phyloP scores from a whole-genome alignment of 1,140 invertebrate genomes.

The Leptinotarsa texana region DNA sequence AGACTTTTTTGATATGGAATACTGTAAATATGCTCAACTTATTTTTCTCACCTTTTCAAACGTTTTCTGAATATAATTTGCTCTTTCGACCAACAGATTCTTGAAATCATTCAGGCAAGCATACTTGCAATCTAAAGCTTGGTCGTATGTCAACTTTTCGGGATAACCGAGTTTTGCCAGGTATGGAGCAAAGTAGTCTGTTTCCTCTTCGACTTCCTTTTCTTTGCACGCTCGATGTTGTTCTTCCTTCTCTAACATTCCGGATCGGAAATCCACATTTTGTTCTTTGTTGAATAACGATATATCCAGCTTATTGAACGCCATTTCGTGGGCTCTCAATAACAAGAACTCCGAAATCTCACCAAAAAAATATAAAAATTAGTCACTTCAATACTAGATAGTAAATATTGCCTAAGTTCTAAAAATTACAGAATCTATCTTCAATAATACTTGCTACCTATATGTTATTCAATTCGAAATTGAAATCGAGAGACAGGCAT shows the following conservation, averaged over 20 bases:
- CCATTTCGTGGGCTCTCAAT: slow-evolving; percentile 55
- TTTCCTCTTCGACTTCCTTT: slow-evolving; percentile 50
- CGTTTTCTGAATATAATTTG: slow-evolving; percentile 60
- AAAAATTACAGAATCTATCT: too few relatives aligned
- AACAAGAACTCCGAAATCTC: slow-evolving; percentile 54
- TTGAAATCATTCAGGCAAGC: slow-evolving; percentile 64
- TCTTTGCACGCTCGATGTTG: slow-evolving; percentile 41
- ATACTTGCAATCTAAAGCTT: slow-evolving; percentile 56
- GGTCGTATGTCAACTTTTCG: slow-evolving; percentile 45
- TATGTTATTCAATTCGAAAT: too few relatives aligned
- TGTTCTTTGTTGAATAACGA: slow-evolving; percentile 62
- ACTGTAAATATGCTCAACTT: not conserved
- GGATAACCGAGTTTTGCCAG: slow-evolving; percentile 59
- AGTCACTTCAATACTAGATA: too few relatives aligned
- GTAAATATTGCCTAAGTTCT: too few relatives aligned
- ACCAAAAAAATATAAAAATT: not conserved
- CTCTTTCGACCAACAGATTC: slow-evolving; percentile 56
- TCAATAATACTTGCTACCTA: too few relatives aligned
- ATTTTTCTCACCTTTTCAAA: slow-evolving; percentile 57
- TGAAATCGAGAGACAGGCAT: too few relatives aligned
- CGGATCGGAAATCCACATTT: slow-evolving; percentile 58
- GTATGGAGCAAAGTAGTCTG: slow-evolving; percentile 63
- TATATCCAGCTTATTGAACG: slow-evolving; percentile 56
- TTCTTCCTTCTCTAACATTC: slow-evolving; percentile 53
- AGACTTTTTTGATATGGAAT: not conserved